Base-by-base conservation (phyloP, 2,888 invertebrate genomes). In the Oscheius sp. region DNA sequence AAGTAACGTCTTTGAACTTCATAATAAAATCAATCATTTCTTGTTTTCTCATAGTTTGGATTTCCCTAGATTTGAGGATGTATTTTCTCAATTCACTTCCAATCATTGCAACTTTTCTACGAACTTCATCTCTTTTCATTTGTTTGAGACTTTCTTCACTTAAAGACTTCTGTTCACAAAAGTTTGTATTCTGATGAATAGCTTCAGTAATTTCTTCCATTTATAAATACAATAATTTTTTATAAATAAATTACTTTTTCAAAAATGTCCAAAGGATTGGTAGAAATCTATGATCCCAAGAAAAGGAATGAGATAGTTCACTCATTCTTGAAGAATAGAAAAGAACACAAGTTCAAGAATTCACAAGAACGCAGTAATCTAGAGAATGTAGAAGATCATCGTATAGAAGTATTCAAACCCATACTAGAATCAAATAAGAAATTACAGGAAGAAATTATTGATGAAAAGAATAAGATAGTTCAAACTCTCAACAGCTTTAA, bases 391-490 rank as follows among this genome's bases (percentile, higher is more conserved):
- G 76, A 78, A 75, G 73, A 76, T 53, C 65, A 78, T 63, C 53
- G 78, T n/a, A 58, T 72, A 52, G 77, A 77, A 70, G 67, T 34
- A 34, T 34, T 34, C 37, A 34, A 34, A 34, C 37, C 37, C 37
- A 34, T 34, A 34, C 37, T 34, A 34, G 37, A 34, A 34, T 34
- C 37, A 34, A 34, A 34, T 34, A 34, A 34, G 37, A 34, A 34
- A 34, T 77, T 77, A 39, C 77, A 77, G 64, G 70, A 78, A 52
- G 76, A 78, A 72, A 74, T 78, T 12, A 78, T 77, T 67, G 76
- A 78, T 69, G 78, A 78, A 45, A 75, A 74, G 57, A 78, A 78
- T 46, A 74, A 78, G 55, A 78, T 77, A 69, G 73, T 76, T 63
- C 50, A 76, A 71, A 77, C 75, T 45, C 63, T 77, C 10, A 75